A percentile compares a stretch with the other conserved stretches of the same genome.
Evolutionary conservation across 1,140 invertebrate genomes (phyloP).

Genomic region (Trichonephila inaurata): DNA sequence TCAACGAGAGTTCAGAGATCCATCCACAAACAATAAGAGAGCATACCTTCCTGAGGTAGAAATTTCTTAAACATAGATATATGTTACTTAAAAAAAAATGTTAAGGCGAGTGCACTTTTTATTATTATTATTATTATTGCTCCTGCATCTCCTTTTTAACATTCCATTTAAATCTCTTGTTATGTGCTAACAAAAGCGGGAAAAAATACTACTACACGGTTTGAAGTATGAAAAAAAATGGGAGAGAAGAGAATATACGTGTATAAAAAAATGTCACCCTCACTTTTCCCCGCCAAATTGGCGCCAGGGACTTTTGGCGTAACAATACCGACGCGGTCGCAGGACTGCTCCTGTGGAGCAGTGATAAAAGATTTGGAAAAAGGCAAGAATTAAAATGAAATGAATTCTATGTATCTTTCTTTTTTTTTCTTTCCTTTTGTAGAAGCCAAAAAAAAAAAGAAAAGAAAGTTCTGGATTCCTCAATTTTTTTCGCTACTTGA

Average conservation of each 20-base stretch:
- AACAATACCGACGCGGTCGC: neutral
- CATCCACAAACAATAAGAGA: neutral
- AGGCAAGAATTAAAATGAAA: slow-evolving; percentile 1
- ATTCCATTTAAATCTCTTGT: slow-evolving; percentile 49
- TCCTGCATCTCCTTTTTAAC: neutral
- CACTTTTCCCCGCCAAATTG: too few species aligned
- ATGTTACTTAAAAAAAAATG: neutral
- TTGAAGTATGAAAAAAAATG: neutral
- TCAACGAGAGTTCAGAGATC: neutral
- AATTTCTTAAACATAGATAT: neutral
- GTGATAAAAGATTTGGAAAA: slow-evolving; percentile 7
- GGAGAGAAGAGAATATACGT: neutral
- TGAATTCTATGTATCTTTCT: neutral
- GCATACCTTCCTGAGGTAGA: neutral
- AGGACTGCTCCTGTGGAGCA: neutral
- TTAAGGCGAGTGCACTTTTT: neutral
- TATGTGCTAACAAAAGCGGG: slow-evolving; percentile 37
- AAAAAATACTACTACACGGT: neutral
- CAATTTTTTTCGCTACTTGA: neutral
- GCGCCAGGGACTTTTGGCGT: too few species aligned
- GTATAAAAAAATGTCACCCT: neutral
- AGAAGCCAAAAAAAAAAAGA: neutral
- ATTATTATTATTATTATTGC: neutral
- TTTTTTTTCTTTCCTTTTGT: neutral
- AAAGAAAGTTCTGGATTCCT: neutral